A percentile compares a stretch with the other conserved stretches of the same genome.
These are phyloP conservation scores for Erythrolamprus reginae DNA, from an alignment of 2,113 vertebrate genomes.

Conservation along the genomic window DNA sequence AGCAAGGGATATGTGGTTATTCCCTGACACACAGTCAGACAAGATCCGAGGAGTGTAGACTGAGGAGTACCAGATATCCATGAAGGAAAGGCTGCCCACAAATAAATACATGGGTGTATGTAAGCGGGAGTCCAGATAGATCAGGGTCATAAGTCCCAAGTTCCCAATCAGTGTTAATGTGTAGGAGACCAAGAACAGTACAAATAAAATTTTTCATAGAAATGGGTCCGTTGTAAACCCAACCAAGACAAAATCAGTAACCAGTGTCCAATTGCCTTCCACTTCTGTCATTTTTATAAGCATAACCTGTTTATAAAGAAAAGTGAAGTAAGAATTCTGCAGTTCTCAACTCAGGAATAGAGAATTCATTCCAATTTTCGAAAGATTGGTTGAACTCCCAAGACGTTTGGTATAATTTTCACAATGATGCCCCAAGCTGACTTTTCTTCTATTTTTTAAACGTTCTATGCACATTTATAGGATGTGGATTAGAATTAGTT, in stretches of 20 bases:
- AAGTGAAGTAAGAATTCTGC: background rate
- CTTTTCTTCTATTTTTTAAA: background rate
- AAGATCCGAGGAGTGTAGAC: too few species aligned
- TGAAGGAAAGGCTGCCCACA: too few species aligned
- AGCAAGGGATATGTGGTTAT: too few species aligned
- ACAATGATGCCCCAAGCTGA: background rate
- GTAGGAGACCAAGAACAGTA: slow-evolving; percentile 47
- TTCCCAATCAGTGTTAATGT: too few species aligned
- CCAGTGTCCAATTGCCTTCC: background rate
- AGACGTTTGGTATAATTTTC: background rate
- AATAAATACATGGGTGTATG: too few species aligned
- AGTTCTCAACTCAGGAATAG: background rate
- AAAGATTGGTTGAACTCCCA: background rate
- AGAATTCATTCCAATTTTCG: background rate
- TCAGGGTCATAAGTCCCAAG: too few species aligned
- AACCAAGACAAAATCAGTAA: slow-evolving; percentile 41
- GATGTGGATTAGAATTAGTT: background rate
- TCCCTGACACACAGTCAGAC: too few species aligned
- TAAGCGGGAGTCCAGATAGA: too few species aligned
- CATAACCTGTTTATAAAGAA: background rate
- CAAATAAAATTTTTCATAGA: slow-evolving; percentile 29
- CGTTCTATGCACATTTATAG: background rate
- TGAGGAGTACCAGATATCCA: too few species aligned
- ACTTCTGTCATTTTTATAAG: background rate
- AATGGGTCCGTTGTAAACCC: slow-evolving; percentile 34